A percentile compares a stretch with the other conserved stretches of the same genome.
These are phyloP conservation scores for Crotalus horridus DNA, from an alignment of 2,113 vertebrate species.

Conservation along the genomic window DNA sequence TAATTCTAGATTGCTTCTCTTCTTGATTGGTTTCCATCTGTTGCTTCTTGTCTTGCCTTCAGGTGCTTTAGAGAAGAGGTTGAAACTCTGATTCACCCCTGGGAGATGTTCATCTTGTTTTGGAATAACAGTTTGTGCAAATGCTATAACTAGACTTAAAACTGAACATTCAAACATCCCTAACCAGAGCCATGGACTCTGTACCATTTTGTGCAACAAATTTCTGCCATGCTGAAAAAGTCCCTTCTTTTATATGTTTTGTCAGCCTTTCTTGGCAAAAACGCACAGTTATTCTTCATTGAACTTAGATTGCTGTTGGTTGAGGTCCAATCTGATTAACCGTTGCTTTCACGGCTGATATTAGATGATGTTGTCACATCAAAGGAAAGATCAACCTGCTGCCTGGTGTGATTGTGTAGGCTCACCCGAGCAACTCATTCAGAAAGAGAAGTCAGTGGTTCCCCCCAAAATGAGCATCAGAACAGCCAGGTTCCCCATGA, in stretches of 20 bases:
- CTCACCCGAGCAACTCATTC: not conserved
- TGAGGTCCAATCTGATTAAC: not conserved
- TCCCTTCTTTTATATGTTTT: not conserved
- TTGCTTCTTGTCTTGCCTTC: too few relatives aligned
- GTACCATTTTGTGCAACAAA: too few relatives aligned
- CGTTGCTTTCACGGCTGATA: not conserved
- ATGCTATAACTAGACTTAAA: not conserved
- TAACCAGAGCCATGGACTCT: not conserved
- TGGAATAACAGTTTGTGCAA: not conserved
- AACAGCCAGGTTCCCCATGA: not conserved
- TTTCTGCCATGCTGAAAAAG: not conserved
- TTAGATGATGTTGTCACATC: not conserved
- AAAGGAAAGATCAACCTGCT: not conserved
- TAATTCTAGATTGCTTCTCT: too few relatives aligned
- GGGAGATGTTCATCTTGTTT: not conserved
- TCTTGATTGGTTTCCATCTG: too few relatives aligned
- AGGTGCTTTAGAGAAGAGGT: too few relatives aligned
- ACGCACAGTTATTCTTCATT: not conserved
- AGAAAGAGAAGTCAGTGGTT: not conserved
- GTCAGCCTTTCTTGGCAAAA: not conserved
- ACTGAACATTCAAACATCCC: not conserved
- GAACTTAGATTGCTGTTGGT: not conserved
- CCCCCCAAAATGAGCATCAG: not conserved
- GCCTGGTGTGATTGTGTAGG: not conserved
- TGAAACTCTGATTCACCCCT: not conserved